These are phyloP conservation scores for Drosophila micromelanica DNA, from an alignment of 1,140 invertebrate genomes.

Conservation along the genomic window DNA sequence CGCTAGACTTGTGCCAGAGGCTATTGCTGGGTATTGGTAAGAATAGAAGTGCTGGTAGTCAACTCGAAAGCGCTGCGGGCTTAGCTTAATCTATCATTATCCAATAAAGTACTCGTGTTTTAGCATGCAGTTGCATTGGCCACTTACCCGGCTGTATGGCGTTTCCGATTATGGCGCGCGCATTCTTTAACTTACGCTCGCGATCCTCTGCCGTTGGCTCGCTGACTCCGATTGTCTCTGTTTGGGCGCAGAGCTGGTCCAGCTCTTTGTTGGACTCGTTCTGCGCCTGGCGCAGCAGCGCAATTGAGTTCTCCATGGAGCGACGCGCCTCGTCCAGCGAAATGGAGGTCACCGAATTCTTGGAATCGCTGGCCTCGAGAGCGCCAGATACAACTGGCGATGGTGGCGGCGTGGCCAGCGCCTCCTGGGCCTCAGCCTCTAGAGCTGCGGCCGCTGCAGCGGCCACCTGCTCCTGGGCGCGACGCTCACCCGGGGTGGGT, in stretches of 20 bases:
- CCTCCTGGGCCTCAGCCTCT: conserved; percentile 47
- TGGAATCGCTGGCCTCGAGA: conserved; percentile 72
- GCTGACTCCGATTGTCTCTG: conserved; percentile 76
- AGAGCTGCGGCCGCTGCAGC: conserved; percentile 76
- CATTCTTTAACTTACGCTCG: conserved; percentile 86
- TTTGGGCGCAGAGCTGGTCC: conserved; percentile 83
- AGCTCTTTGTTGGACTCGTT: conserved; percentile 83
- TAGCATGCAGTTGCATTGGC: conserved; percentile 33
- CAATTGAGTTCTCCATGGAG: conserved; percentile 85
- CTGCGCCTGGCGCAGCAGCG: conserved; percentile 83
- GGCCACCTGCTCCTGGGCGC: conserved; percentile 71
- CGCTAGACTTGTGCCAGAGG: conserved; percentile 36
- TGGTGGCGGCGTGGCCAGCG: conserved; percentile 27
- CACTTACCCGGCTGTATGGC: conserved; percentile 85
- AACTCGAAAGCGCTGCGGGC: conserved; percentile 71
- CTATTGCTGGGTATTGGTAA: conserved; percentile 19
- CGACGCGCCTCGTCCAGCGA: conserved; percentile 81
- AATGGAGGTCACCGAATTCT: conserved; percentile 73
- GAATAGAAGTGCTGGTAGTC: conserved; percentile 64
- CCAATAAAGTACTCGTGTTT: not conserved
- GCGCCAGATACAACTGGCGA: conserved; percentile 30
- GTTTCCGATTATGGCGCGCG: conserved; percentile 86
- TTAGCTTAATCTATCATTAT: conserved; percentile 62
- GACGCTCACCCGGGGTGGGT: conserved; percentile 65
- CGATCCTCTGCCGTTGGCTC: conserved; percentile 69